Evolutionary conservation across 2,797 vertebrate genomes (phyloP).

Genomic region (Melanotaenia boesemani): DNA sequence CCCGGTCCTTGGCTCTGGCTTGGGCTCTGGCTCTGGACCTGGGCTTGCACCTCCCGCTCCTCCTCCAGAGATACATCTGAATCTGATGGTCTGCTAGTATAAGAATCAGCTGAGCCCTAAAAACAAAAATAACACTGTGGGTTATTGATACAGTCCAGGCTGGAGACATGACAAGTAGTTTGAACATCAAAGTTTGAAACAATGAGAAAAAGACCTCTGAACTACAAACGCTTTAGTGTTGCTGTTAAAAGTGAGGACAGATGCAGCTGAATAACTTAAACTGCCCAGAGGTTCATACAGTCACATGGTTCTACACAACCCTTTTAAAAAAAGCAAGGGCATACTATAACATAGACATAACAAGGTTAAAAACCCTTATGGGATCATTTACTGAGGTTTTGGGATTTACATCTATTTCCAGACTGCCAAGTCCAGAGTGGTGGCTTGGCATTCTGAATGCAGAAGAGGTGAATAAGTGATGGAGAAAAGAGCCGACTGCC

Average conservation of each 20-base stretch:
- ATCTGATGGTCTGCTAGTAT: conserved; percentile 97
- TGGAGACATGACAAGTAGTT: neutral
- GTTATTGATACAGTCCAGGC: neutral
- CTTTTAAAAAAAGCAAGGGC: neutral
- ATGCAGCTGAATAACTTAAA: conserved; percentile 7
- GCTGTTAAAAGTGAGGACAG: neutral
- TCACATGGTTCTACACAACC: neutral
- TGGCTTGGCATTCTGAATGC: conserved; percentile 21
- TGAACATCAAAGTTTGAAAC: neutral
- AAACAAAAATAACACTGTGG: neutral
- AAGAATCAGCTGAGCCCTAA: conserved; percentile 97
- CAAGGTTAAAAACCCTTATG: conserved; percentile 8
- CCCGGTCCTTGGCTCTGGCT: conserved; percentile 79
- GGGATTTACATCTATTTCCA: conserved; percentile 1
- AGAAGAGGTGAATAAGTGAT: conserved; percentile 50
- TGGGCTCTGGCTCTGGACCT: conserved; percentile 80
- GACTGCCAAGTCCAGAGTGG: conserved; percentile 40
- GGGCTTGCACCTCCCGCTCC: conserved; percentile 92
- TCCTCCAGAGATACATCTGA: conserved; percentile 98
- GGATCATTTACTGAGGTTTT: conserved; percentile 9
- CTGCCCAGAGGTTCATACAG: neutral
- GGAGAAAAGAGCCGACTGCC: conserved; percentile 41
- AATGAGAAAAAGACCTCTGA: no score
- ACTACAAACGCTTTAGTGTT: neutral
- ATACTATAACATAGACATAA: neutral